A percentile compares a stretch with the other conserved stretches of the same genome.
phyloP scores from a whole-genome alignment of 2,888 invertebrate genomes.

The Orthosia incerta region DNA sequence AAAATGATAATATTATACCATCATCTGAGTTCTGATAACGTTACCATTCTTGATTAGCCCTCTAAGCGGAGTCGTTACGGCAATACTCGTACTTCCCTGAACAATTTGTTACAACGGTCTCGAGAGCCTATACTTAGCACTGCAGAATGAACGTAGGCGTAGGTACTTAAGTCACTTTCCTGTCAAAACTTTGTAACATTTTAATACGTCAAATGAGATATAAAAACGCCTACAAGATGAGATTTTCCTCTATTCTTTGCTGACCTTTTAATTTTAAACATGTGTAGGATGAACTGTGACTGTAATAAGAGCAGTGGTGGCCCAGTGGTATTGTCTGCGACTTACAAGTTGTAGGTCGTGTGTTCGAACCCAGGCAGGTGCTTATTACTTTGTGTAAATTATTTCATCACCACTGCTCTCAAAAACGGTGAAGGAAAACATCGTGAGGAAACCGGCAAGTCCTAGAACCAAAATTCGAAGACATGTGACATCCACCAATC shows the following conservation, averaged over 20 bases:
- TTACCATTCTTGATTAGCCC: conserved; percentile 38
- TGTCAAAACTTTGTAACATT: conserved; percentile 7
- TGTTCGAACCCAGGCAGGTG: too few species aligned
- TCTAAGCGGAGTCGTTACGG: conserved; percentile 36
- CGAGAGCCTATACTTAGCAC: conserved; percentile 22
- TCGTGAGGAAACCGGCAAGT: too few species aligned
- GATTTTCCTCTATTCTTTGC: background rate
- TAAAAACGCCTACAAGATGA: conserved; percentile 1
- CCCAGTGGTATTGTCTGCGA: too few species aligned
- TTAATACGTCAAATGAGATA: conserved; percentile 23
- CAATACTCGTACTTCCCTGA: background rate
- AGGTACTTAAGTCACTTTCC: conserved; percentile 16
- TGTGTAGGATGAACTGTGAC: conserved; percentile 10
- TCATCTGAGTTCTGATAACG: conserved; percentile 31
- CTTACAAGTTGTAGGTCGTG: too few species aligned
- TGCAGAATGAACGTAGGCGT: conserved; percentile 12
- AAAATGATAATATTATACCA: conserved; percentile 31
- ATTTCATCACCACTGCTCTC: too few species aligned
- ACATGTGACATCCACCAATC: too few species aligned
- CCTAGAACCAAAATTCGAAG: too few species aligned
- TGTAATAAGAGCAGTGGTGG: too few species aligned
- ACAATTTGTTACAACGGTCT: conserved; percentile 28
- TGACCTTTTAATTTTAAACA: conserved; percentile 41
- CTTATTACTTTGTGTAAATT: too few species aligned
- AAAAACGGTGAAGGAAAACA: too few species aligned